These are phyloP conservation scores for Salminus brasiliensis DNA, from an alignment of 2,113 vertebrate species.

Conservation along the genomic window DNA sequence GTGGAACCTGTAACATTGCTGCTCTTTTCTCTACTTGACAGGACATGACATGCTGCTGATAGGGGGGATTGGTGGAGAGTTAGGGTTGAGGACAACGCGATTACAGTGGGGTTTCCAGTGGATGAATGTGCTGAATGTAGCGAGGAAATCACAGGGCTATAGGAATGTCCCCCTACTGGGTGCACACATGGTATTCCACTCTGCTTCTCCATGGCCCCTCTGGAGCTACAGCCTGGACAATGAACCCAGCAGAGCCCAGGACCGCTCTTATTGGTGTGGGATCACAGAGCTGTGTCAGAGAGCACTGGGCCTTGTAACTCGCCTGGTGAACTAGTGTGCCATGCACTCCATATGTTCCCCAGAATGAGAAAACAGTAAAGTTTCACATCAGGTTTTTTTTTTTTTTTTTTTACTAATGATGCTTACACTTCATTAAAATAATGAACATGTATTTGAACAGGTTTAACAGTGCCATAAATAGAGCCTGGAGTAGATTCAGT, in stretches of 20 bases:
- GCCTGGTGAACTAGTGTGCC: slow-evolving; percentile 51
- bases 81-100: slow-evolving; percentile 72
- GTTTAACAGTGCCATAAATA: slow-evolving; percentile 72
- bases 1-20: not conserved
- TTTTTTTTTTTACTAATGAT: not conserved
- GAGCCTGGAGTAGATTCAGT: slow-evolving; percentile 67
- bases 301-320: slow-evolving; percentile 74
- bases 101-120: slow-evolving; percentile 72
- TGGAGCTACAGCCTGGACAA: slow-evolving; percentile 67
- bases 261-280: slow-evolving; percentile 69
- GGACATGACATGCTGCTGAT: slow-evolving; percentile 63
- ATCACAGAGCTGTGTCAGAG: slow-evolving; percentile 65
- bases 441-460: slow-evolving; percentile 47
- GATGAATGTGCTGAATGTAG: slow-evolving; percentile 76
- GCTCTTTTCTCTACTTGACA: slow-evolving; percentile 55
- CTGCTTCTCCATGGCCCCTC: slow-evolving; percentile 64
- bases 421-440: slow-evolving; percentile 21
- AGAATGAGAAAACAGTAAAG: slow-evolving; percentile 3
- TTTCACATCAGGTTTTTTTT: not conserved
- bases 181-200: slow-evolving; percentile 86
- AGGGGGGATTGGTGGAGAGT: slow-evolving; percentile 37
- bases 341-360: slow-evolving; percentile 67
- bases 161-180: slow-evolving; percentile 90
- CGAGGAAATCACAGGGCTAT: slow-evolving; percentile 79
- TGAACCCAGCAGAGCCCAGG: slow-evolving; percentile 61